Evolutionary conservation across 2,888 invertebrate genomes (phyloP).

Genomic region (Uropetala carovei): DNA sequence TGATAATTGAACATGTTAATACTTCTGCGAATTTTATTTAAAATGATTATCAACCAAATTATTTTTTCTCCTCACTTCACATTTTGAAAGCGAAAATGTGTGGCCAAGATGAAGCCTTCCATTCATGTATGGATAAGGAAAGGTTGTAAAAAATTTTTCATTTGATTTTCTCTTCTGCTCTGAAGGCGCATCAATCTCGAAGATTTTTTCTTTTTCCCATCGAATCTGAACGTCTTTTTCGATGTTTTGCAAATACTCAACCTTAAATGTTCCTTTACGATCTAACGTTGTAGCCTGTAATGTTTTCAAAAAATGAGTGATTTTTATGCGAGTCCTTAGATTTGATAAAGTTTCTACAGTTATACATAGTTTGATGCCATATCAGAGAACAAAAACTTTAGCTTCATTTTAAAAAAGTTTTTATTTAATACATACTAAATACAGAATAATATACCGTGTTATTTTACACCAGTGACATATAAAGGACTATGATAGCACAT

Average conservation of each 20-base stretch:
- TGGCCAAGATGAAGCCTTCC: constrained; percentile 98
- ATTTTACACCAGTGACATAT: no score
- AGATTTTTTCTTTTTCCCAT: constrained; percentile 90
- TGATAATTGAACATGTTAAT: constrained; percentile 72
- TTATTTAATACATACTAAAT: no score
- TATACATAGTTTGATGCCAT: no score
- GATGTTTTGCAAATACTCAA: constrained; percentile 92
- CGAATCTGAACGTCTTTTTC: constrained; percentile 89
- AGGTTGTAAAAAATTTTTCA: constrained; percentile 95
- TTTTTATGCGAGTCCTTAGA: no score
- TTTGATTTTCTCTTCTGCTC: constrained; percentile 77
- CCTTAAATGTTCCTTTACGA: constrained; percentile 97
- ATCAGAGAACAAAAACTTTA: no score
- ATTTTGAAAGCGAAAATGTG: constrained; percentile 97
- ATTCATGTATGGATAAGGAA: constrained; percentile 99
- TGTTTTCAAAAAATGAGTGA: neutral
- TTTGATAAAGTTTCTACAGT: no score
- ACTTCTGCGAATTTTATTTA: neutral
- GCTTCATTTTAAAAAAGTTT: no score
- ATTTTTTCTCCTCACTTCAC: constrained; percentile 83
- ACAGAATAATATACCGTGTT: no score
- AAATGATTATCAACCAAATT: neutral
- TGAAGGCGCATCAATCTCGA: constrained; percentile 89
- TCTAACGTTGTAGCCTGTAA: constrained; percentile 73
- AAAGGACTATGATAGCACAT: no score